phyloP scores from a whole-genome alignment of 2,888 invertebrate species.

The Pseudolycoriella hygida region DNA sequence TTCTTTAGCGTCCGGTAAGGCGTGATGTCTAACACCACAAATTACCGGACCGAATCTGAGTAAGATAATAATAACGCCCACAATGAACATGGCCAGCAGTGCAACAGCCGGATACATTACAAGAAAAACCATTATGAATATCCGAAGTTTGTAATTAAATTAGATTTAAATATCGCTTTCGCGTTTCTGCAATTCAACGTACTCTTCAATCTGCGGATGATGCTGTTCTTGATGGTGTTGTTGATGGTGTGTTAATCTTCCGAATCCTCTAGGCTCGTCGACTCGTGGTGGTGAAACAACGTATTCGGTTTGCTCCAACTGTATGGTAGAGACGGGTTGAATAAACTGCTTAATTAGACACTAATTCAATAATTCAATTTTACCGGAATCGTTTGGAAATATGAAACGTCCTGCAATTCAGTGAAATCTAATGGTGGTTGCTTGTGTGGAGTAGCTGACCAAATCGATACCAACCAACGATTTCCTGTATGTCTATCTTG shows the following conservation, averaged over 20 bases:
- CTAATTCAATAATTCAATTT: background rate
- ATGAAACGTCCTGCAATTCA: constrained; percentile 43
- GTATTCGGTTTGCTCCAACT: constrained; percentile 17
- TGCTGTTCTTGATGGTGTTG: constrained; percentile 12
- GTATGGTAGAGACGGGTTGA: too few relatives aligned
- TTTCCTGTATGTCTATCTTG: constrained; percentile 67
- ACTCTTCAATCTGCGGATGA: constrained; percentile 22
- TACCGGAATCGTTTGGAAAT: constrained; percentile 1
- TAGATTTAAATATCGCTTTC: constrained; percentile 57
- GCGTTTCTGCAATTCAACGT: constrained; percentile 51
- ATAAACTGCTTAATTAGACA: background rate
- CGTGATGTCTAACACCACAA: constrained; percentile 50
- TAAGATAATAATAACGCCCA: constrained; percentile 56
- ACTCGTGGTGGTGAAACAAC: constrained; percentile 16
- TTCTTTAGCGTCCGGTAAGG: constrained; percentile 43
- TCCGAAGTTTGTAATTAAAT: background rate
- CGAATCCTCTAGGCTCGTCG: constrained; percentile 4
- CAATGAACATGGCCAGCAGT: constrained; percentile 50
- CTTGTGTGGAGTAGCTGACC: constrained; percentile 67
- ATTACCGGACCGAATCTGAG: constrained; percentile 55
- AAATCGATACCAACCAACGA: constrained; percentile 68
- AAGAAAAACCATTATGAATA: constrained; percentile 42
- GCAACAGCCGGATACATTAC: constrained; percentile 64
- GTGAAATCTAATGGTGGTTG: constrained; percentile 65
- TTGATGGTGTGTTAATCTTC: constrained; percentile 11